phyloP scores from a whole-genome alignment of 1,140 invertebrate species.

The Scaptomyza graminum region DNA sequence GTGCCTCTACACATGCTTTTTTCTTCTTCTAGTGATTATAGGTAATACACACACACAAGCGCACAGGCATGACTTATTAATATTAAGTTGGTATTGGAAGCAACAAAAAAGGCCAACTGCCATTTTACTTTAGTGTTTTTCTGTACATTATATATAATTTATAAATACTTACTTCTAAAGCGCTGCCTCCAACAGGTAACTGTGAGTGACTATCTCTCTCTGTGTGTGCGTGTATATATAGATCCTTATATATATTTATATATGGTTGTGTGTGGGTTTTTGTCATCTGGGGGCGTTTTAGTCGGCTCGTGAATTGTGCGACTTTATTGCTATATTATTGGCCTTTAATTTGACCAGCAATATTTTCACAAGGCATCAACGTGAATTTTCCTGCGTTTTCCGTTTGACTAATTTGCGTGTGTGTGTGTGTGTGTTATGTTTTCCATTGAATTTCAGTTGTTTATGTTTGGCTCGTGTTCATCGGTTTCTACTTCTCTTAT shows the following conservation, averaged over 20 bases:
- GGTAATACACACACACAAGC: slow-evolving; percentile 51
- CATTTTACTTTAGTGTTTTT: slow-evolving; percentile 64
- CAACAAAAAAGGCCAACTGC: slow-evolving; percentile 65
- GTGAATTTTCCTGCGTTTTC: slow-evolving; percentile 49
- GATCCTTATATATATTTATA: no score
- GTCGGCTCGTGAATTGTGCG: slow-evolving; percentile 40
- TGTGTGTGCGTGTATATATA: slow-evolving; percentile 4
- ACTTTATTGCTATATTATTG: slow-evolving; percentile 80
- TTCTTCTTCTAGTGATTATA: slow-evolving; percentile 13
- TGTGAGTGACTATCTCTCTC: slow-evolving; percentile 18
- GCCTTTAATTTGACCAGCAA: slow-evolving; percentile 78
- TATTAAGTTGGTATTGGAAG: slow-evolving; percentile 73
- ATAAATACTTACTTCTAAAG: slow-evolving; percentile 78
- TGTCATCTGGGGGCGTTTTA: slow-evolving; percentile 1
- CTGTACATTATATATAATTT: slow-evolving; percentile 78
- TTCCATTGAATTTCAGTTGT: slow-evolving; percentile 44
- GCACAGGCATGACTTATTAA: slow-evolving; percentile 57
- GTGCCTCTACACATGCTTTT: slow-evolving; percentile 50
- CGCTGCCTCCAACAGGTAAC: slow-evolving; percentile 62
- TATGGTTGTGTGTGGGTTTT: slow-evolving; percentile 31
- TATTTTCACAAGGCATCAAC: slow-evolving; percentile 48
- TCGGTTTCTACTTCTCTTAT: not conserved
- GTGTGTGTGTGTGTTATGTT: slow-evolving; percentile 48
- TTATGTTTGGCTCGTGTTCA: slow-evolving; percentile 25
- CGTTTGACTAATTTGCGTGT: slow-evolving; percentile 65